Percentiles rank a stretch among this genome's conserved stretches.
Conservation (phyloP, 2,113 vertebrate genomes). For the Erpornis zantholeuca region DNA sequence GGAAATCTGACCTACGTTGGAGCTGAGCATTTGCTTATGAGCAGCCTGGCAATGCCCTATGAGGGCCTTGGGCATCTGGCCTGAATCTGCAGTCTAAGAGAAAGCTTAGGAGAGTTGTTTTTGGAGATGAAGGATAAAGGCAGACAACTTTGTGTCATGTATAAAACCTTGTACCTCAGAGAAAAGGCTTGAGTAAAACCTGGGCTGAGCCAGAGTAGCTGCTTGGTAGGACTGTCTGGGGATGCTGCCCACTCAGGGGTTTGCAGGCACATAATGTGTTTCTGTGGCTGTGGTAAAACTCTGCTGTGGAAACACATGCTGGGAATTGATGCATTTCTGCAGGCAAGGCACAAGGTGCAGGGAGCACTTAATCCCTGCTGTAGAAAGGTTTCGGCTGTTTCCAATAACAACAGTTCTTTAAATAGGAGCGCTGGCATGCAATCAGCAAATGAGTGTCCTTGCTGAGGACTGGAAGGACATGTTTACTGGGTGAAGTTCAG, state of each 20-base stretch:
- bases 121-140: not conserved
- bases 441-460: not conserved
- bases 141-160: not conserved
- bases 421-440: not conserved
- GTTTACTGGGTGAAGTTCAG: constrained; percentile 5
- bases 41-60: not conserved
- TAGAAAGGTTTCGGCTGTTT: not conserved
- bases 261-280: not conserved
- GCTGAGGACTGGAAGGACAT: not conserved
- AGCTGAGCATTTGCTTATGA: not conserved
- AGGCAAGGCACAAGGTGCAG: not conserved
- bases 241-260: not conserved
- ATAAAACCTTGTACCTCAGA: not conserved
- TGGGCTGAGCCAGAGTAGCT: not conserved
- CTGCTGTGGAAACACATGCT: not conserved
- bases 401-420: constrained; percentile 8
- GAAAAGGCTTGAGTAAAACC: not conserved
- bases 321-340: not conserved
- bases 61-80: not conserved
- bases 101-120: not conserved
- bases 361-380: not conserved
- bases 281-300: not conserved
- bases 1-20: not conserved
- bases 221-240: not conserved
- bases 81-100: not conserved